Base-by-base conservation (phyloP, 2,888 invertebrate genomes). In the Adelognathus sp. region DNA sequence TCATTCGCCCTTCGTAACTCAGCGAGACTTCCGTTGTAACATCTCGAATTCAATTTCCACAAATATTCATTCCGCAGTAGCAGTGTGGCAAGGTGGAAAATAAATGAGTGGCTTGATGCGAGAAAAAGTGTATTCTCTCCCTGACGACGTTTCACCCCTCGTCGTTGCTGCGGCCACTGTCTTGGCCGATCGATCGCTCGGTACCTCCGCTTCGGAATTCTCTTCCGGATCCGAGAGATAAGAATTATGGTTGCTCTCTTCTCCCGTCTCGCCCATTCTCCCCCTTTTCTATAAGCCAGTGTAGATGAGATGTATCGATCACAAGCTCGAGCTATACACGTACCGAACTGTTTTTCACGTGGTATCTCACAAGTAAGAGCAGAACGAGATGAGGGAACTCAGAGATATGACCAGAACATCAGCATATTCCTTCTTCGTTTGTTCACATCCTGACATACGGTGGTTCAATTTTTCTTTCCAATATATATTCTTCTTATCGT, bases 111-210 rank as follows among this genome's bases (percentile, higher is more conserved):
- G 46, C 41, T 56, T 11, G 66, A 29, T 44, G 66, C 7, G 52
- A 44, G 46, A 54, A 56, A 46, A 46, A 4, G 21, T 6, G 21
- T 46, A 24, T 24, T 46, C 4, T n/a, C 2, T 21, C 11, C 46
- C 18, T 7, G 50, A 33, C 27, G 70, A 60, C 58, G 50, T 60
- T 60, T 70, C 33, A 41, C 60, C 50, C n/a, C 58, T 41, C 39
- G 29, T 11, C 9, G 56, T 16, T 41, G 44, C 33, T 46, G 58
- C 52, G 52, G 31, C 61, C 61, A 39, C n/a, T 7, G 24, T 66
- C 24, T n/a, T 24, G n/a, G 9, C 14, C 39, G 39, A 71, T 71
- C 71, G 71, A 71, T 61, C 71, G 60, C 36, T 5, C 16, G 16
- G 31, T 1, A 9, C 16, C 11, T 27, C 52, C 36, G 52, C 61